phyloP scores from a whole-genome alignment of 1,140 invertebrate genomes.

The Nephila pilipes region DNA sequence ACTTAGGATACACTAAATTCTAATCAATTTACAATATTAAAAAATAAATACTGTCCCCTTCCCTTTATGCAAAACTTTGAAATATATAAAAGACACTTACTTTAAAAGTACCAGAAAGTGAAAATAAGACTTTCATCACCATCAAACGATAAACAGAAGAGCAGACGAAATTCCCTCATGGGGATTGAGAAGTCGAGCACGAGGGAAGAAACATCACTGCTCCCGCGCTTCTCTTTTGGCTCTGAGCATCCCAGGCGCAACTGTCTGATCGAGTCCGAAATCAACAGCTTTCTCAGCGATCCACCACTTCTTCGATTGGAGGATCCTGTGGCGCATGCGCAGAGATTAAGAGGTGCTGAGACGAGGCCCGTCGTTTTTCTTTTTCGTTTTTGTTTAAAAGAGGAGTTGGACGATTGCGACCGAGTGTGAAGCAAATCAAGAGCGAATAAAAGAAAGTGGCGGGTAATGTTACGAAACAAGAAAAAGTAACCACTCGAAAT shows the following conservation, averaged over 20 bases:
- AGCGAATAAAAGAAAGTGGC: not conserved
- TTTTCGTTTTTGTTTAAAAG: not conserved
- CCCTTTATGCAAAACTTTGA: no score
- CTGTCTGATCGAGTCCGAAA: slow-evolving; percentile 10
- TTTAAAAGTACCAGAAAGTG: no score
- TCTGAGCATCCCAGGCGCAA: slow-evolving; percentile 9
- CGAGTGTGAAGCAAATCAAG: not conserved
- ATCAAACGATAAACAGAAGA: no score
- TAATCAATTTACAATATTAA: no score
- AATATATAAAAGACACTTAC: no score
- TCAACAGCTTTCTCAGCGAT: slow-evolving; percentile 12
- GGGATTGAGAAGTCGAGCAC: no score
- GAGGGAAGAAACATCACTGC: not conserved
- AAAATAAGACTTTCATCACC: no score
- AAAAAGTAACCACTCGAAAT: no score
- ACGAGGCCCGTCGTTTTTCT: not conserved
- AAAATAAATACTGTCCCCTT: no score
- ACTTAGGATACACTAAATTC: no score
- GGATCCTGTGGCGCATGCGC: not conserved
- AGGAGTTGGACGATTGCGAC: not conserved
- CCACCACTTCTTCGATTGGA: slow-evolving; percentile 7
- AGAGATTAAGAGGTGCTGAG: not conserved
- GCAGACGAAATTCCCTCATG: not conserved
- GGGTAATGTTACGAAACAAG: no score
- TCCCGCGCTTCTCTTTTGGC: not conserved